phyloP scores from a whole-genome alignment of 1,140 invertebrate genomes.

The Drosophila tani region DNA sequence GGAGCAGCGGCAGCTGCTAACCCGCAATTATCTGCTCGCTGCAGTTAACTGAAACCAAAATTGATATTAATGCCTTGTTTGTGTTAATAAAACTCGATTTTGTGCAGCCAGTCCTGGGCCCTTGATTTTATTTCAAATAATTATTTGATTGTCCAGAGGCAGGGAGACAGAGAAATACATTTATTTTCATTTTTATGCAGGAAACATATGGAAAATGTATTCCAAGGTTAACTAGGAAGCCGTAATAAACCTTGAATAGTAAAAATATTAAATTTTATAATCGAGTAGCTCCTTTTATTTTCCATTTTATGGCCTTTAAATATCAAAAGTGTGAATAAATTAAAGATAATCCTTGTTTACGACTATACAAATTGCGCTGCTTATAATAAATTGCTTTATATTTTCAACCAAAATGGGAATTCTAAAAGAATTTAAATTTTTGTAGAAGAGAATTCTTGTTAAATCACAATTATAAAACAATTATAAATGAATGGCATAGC shows the following conservation, averaged over 20 bases:
- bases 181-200: not conserved
- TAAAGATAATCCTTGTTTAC: not conserved
- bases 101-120: conserved; percentile 6
- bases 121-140: conserved; percentile 39
- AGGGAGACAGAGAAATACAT: not conserved
- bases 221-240: not conserved
- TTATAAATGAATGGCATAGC: no score
- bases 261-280: not conserved
- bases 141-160: conserved; percentile 16
- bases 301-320: not conserved
- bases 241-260: not conserved
- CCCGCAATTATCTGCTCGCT: conserved; percentile 59
- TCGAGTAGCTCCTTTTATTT: not conserved
- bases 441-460: no score
- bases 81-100: conserved; percentile 70
- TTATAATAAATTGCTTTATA: no score
- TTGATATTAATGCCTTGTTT: conserved; percentile 80
- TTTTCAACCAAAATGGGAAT: no score
- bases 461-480: not conserved
- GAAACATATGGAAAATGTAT: not conserved
- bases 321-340: not conserved
- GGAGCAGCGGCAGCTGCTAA: conserved; percentile 56
- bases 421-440: no score
- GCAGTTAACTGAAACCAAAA: conserved; percentile 63
- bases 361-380: no score